Evolutionary conservation across 2,888 invertebrate species (phyloP).

Genomic region (Galerucella pusilla): DNA sequence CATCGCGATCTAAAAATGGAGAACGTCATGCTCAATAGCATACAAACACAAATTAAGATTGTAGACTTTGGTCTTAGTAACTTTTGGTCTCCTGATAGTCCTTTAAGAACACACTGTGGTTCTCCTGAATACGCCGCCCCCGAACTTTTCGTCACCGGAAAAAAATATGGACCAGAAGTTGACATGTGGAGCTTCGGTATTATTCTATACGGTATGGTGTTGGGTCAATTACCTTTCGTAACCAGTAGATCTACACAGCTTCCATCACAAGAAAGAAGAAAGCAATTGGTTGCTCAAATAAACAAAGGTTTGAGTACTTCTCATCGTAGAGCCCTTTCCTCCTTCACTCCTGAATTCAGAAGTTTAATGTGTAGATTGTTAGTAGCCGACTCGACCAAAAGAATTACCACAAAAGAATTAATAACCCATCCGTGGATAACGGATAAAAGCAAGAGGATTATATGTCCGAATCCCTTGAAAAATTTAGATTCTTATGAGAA

Average conservation of each 20-base stretch:
- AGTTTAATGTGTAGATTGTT: slow-evolving; percentile 68
- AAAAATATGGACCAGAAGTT: slow-evolving; percentile 79
- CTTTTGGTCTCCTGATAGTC: slow-evolving; percentile 69
- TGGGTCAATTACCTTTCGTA: slow-evolving; percentile 77
- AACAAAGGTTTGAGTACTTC: slow-evolving; percentile 72
- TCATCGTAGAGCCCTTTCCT: slow-evolving; percentile 69
- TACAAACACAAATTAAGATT: slow-evolving; percentile 77
- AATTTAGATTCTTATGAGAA: slow-evolving; percentile 59
- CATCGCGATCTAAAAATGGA: slow-evolving; percentile 85
- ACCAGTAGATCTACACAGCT: slow-evolving; percentile 61
- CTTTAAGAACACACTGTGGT: slow-evolving; percentile 81
- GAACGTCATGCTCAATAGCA: slow-evolving; percentile 78
- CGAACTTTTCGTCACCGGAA: slow-evolving; percentile 76
- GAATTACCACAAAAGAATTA: slow-evolving; percentile 71
- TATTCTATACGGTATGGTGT: slow-evolving; percentile 80
- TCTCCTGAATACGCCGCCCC: slow-evolving; percentile 85
- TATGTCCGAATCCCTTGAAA: slow-evolving; percentile 67
- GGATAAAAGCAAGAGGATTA: slow-evolving; percentile 66
- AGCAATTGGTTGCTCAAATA: slow-evolving; percentile 73
- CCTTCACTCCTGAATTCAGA: slow-evolving; percentile 64
- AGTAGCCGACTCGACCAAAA: slow-evolving; percentile 67
- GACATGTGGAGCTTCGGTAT: slow-evolving; percentile 82
- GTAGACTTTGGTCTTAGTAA: slow-evolving; percentile 84
- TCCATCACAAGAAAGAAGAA: slow-evolving; percentile 69
- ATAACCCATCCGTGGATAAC: slow-evolving; percentile 72